Base-by-base conservation (phyloP, 2,113 vertebrate genomes). In the Cnemophilus loriae region DNA sequence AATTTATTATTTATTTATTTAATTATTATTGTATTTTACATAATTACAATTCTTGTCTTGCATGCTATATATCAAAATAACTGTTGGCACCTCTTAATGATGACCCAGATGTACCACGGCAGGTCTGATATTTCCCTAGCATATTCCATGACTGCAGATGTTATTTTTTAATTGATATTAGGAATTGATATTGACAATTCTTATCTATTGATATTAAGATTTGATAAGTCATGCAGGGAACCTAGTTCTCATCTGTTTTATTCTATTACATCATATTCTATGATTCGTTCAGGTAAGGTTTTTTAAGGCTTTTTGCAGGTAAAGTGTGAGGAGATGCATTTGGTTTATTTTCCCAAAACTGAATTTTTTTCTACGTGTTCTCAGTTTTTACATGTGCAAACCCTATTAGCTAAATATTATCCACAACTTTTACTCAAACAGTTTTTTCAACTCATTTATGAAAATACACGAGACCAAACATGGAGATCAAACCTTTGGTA, bases 231-330 rank as follows among this genome's bases (percentile, higher is more conserved):
- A 28, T 11, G 27, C 3, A 84, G 15, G 11, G 20, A 90, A 23
- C 6, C 47, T 63, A 39, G 12, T 11, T n/a, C 71, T 15, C 28
- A 35, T n/a, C 39, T 81, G 6, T 50, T 84, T 47, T 6, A 74
- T 20, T 41, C 12, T 52, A 42, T 56, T 56, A 57, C 9, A 47
- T n/a, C n/a, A n/a, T n/a, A n/a, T 46, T 52, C 4, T 0, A 2
- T 3, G 0, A 57, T 53, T 75, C 75, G 14, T 50, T 53, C 63
- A 84, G 21, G 24, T 57, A 60, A 75, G 32, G 12, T 44, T 84
- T 68, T 56, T 26, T 11, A 81, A 75, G 49, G 37, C 17, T 78
- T 91, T 74, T 11, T 56, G 27, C 18, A 61, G 14, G 23, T 82
- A 7, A 61, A 57, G 3, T 10, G 13, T 44, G 21, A 70, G 44